Base-by-base conservation (phyloP, 2,113 vertebrate species). In the Ceyx melanurus region DNA sequence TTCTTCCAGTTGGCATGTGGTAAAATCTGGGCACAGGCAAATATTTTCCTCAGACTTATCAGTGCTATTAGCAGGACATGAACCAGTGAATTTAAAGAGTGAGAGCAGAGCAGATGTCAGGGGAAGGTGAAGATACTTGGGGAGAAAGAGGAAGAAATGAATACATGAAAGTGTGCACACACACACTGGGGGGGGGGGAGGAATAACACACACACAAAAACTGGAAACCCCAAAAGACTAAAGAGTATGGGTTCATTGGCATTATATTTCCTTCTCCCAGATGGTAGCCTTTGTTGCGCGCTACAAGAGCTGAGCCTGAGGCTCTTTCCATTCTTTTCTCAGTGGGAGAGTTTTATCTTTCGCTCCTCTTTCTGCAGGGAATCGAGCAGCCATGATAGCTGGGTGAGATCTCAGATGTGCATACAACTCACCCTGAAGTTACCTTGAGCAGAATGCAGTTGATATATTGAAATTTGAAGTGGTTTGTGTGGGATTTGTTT, bases 51-150 rank as follows among this genome's bases (percentile, higher is more conserved):
- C 8, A 33, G 45, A 64, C 35, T 70, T 73, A 2, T 19, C 28
- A 81, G 43, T 0, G 0, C 1, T 15, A 40, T 46, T 15, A 70
- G 11, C 33, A 48, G 71, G 28, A 64, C 17, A 62, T 20, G 68
- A 88, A 72, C 29, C 14, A 15, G 33, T 75, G 79, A 86, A 78
- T 78, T 67, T 43, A 67, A 88, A 66, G 12, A 86, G 22, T 20
- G 26, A 65, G 29, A 80, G 57, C 77, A 60, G 31, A 80, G 33
- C 67, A 74, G 64, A 40, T 88, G 73, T 74, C 35, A 37, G 35
- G 35, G 57, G 15, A 76, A 11, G 15, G 7, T 15, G 4, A 48
- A 58, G 4, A 15, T 4, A 2, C 46, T 68, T 6, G 22, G 6
- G 51, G 60, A 71, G 23, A 18, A 37, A 33, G 33, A 79, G 35